phyloP scores from a whole-genome alignment of 2,888 invertebrate species.

The Dryadula phaetusa region DNA sequence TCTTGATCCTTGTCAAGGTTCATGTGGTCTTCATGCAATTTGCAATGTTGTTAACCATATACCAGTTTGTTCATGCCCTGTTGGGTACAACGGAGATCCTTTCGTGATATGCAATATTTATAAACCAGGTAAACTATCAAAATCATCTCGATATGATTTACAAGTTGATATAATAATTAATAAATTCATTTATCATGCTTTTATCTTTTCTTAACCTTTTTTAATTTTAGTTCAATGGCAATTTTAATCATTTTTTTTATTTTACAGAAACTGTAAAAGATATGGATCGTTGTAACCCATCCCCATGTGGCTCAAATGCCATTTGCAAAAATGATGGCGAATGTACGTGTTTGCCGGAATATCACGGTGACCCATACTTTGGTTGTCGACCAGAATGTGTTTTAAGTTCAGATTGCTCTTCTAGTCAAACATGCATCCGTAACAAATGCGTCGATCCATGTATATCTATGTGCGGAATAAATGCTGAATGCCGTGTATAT shows the following conservation, averaged over 20 bases:
- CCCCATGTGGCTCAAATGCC: constrained; percentile 92
- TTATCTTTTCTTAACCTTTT: background rate
- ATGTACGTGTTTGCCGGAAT: constrained; percentile 90
- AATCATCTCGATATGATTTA: background rate
- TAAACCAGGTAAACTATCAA: constrained; percentile 64
- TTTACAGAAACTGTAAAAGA: constrained; percentile 65
- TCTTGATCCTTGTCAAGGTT: constrained; percentile 90
- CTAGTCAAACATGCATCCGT: constrained; percentile 89
- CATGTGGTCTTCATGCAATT: constrained; percentile 89
- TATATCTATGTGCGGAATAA: constrained; percentile 90
- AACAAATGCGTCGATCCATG: constrained; percentile 94
- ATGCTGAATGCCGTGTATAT: constrained; percentile 90
- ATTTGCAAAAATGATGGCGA: constrained; percentile 88
- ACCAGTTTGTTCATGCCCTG: constrained; percentile 88
- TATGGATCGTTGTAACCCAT: constrained; percentile 88
- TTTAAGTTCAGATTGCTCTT: constrained; percentile 90
- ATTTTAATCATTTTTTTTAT: background rate
- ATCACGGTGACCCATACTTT: constrained; percentile 90
- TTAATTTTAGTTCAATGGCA: background rate
- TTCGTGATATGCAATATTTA: constrained; percentile 87
- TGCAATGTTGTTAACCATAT: constrained; percentile 91
- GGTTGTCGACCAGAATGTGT: constrained; percentile 93
- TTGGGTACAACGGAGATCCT: constrained; percentile 89
- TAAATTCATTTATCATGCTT: background rate
- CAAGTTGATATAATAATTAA: background rate